Evolutionary conservation across 1,140 invertebrate species (phyloP), one percentile per base, ranked within the genome.

Genomic region (Lordiphosa clarofinis): DNA sequence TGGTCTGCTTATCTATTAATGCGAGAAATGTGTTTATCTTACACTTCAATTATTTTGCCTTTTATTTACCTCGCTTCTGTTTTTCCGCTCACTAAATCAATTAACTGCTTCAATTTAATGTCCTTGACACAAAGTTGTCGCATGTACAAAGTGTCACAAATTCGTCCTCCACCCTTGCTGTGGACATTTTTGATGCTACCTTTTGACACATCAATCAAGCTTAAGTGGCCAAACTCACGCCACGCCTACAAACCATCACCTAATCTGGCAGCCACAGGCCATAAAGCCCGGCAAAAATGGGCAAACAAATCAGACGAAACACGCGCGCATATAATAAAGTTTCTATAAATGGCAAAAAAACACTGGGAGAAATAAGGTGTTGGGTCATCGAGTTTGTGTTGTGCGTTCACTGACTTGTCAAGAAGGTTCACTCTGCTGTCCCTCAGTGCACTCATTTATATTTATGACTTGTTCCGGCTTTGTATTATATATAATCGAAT

Each of bases 201-300:
- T 49, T 78, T 71, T 65, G 54, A 78, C 58, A 56, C 52, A 66
- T 71, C 66, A 71, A 81, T 75, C 66, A 82, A 37, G 56, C 53
- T 63, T 63, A 75, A 82, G 60, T 81, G 76, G 37, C 62, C 42
- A 56, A 53, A 43, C 7, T 13, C 52, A 56, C 6, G 28, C 36
- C 60, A 36, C 49, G 33, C 24, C 15, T 19, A 19, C 39, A 52
- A 43, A 13, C 10, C 10, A 31, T 7, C 28, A 10, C 28, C 39
- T 36, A 52, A 58, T 24, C 36, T 21, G 31, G 12, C 37, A 11
- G 21, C 9, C 28, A 42, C 35, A 28, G 40, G 46, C 36, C 28
- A 37, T 39, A 3, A 53, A 64, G 12, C 33, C 61, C 37, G 46
- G 44, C 38, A 49, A 70, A 70, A 75, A 64, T 55, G 60, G 65